Evolutionary conservation across 2,113 vertebrate species (phyloP).

Genomic region (Sakesphorus luctuosus): DNA sequence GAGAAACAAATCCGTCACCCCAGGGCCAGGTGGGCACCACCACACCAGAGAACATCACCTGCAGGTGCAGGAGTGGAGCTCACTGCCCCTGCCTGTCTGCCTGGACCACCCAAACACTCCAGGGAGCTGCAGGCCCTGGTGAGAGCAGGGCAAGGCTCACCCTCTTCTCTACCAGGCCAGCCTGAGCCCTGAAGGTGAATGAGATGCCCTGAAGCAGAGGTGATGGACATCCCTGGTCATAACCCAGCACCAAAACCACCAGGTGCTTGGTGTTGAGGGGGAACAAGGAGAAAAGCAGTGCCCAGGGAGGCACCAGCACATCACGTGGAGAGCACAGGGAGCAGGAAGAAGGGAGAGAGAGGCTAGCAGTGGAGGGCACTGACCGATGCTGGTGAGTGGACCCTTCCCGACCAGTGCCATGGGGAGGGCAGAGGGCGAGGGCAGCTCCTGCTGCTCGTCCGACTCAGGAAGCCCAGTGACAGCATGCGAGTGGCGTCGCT

Average conservation of each 20-base stretch:
- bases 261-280: neutral
- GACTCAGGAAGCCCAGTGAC: constrained; percentile 81
- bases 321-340: fast-evolving
- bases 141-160: neutral
- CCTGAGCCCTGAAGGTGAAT: neutral
- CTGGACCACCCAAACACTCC: neutral
- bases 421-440: constrained; percentile 84
- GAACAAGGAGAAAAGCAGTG: neutral
- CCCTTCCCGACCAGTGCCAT: constrained; percentile 83
- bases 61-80: neutral
- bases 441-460: constrained; percentile 81
- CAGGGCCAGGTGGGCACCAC: neutral
- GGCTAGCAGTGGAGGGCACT: constrained; percentile 13
- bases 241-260: neutral
- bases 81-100: neutral
- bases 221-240: neutral
- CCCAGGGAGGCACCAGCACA: neutral
- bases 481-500: constrained; percentile 88
- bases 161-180: fast-evolving
- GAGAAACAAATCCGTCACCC: neutral
- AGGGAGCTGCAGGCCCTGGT: neutral
- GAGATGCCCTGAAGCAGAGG: neutral
- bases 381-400: constrained; percentile 84
- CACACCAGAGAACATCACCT: neutral
- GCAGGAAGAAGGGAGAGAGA: neutral